A percentile compares a stretch with the other conserved stretches of the same genome.
phyloP scores from a whole-genome alignment of 2,888 invertebrate species.

The Troglohyphantes excavatus region DNA sequence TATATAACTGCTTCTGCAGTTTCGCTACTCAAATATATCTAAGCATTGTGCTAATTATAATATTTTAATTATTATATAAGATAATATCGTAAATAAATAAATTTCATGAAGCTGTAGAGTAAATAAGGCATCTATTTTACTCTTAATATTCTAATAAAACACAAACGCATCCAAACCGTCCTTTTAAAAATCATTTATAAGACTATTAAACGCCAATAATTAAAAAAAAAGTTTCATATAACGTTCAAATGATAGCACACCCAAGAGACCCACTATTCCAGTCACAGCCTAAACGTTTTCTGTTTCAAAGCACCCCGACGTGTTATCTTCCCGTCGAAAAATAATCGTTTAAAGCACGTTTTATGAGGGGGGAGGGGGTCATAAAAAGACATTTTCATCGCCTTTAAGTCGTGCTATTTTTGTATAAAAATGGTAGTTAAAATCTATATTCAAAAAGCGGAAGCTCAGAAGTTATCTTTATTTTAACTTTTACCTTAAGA shows the following conservation, averaged over 20 bases:
- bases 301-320: background rate
- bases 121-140: too few species aligned
- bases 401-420: constrained; percentile 36
- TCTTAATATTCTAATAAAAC: too few species aligned
- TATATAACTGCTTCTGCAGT: too few species aligned
- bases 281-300: background rate
- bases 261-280: background rate
- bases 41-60: too few species aligned
- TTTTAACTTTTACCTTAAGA: constrained; percentile 26
- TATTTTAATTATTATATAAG: too few species aligned
- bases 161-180: too few species aligned
- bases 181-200: background rate
- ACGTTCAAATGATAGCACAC: background rate
- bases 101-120: too few species aligned
- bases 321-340: constrained; percentile 43
- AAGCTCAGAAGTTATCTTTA: constrained; percentile 4
- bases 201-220: constrained; percentile 23
- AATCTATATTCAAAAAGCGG: constrained; percentile 45
- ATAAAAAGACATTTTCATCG: constrained; percentile 35
- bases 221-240: background rate
- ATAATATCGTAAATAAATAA: too few species aligned
- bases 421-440: constrained; percentile 31
- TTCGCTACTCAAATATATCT: too few species aligned
- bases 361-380: constrained; percentile 24
- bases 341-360: constrained; percentile 50